Evolutionary conservation across 1,140 invertebrate genomes (phyloP).

Genomic region (Brachionus manjavacas): DNA sequence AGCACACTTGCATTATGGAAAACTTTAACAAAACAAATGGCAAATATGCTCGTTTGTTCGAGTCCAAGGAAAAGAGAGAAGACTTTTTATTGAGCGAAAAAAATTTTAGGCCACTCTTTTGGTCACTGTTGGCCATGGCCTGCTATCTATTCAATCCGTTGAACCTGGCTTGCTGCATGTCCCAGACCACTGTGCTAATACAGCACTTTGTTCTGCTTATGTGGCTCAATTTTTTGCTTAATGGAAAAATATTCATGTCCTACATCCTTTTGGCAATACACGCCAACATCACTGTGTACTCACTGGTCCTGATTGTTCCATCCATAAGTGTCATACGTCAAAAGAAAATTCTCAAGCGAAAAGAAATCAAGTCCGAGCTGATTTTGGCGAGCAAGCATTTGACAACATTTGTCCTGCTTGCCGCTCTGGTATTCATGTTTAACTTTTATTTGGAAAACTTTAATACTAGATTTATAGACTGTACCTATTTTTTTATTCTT

Average conservation of each 20-base stretch:
- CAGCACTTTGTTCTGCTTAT: conserved; percentile 63
- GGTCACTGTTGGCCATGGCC: conserved; percentile 60
- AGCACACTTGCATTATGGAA: neutral
- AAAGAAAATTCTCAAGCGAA: neutral
- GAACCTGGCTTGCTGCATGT: conserved; percentile 80
- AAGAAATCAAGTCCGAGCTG: conserved; percentile 45
- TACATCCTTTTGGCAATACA: conserved; percentile 69
- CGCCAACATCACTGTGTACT: conserved; percentile 78
- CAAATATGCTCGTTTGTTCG: neutral
- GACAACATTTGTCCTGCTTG: conserved; percentile 50
- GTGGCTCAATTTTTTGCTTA: conserved; percentile 47
- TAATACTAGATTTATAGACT: conserved; percentile 14
- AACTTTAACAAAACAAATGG: neutral
- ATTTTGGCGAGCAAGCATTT: conserved; percentile 73
- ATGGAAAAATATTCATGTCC: conserved; percentile 60
- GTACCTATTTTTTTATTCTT: conserved; percentile 51
- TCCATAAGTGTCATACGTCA: conserved; percentile 61
- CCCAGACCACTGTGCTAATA: conserved; percentile 80
- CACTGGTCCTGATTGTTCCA: conserved; percentile 74
- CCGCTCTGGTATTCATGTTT: conserved; percentile 49
- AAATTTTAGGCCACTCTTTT: neutral
- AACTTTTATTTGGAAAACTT: conserved; percentile 46
- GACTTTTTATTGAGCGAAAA: neutral
- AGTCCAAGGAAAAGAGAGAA: neutral
- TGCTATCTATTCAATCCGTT: conserved; percentile 85